phyloP scores from a whole-genome alignment of 2,113 vertebrate genomes.

The Mastomys coucha region DNA sequence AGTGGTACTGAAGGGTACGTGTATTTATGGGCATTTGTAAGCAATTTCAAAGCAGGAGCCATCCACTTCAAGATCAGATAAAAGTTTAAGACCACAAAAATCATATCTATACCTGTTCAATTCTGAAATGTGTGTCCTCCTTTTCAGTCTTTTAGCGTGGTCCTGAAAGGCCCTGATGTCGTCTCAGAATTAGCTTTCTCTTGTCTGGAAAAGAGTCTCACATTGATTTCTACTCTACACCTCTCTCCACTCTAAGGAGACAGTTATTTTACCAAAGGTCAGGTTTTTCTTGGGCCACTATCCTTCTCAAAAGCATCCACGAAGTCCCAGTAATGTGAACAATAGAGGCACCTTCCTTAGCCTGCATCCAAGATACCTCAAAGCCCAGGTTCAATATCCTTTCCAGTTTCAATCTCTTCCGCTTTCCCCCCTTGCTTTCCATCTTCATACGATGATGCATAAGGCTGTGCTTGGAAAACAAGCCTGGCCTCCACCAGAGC shows the following conservation, averaged over 20 bases:
- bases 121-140: neutral
- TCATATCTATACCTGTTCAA: neutral
- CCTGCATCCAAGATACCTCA: neutral
- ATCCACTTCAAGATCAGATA: neutral
- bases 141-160: neutral
- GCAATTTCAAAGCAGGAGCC: neutral
- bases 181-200: neutral
- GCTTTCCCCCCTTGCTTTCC: neutral
- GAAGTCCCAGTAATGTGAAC: neutral
- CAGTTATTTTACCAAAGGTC: neutral
- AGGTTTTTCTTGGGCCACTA: neutral
- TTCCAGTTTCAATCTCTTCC: neutral
- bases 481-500: neutral
- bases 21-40: neutral
- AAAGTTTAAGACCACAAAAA: neutral
- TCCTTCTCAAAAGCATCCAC: neutral
- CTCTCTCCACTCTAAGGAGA: neutral
- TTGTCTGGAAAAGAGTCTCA: neutral
- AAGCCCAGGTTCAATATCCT: neutral
- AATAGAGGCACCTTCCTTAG: neutral
- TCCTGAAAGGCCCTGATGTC: no score
- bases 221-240: neutral
- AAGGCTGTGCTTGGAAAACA: fast-evolving
- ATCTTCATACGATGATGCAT: fast-evolving
- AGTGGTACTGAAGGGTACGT: neutral